phyloP scores from a whole-genome alignment of 2,797 vertebrate genomes.

The Graptemys geographica region DNA sequence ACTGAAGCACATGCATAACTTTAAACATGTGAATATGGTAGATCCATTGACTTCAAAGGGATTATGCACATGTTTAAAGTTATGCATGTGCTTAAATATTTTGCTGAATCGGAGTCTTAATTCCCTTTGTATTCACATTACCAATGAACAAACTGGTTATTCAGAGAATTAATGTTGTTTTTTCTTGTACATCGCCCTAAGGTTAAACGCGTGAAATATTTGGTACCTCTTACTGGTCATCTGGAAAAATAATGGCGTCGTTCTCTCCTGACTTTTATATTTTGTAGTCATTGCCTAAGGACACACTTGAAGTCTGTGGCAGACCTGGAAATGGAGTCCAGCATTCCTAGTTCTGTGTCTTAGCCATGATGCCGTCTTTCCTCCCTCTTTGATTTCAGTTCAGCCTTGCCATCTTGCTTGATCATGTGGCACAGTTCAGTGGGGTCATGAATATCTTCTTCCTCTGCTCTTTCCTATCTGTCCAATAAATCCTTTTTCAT shows the following conservation, averaged over 20 bases:
- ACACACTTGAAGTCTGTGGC: accelerated
- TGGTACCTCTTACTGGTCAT: not conserved
- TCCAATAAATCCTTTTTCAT: not conserved
- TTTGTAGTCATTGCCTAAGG: not conserved
- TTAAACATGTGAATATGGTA: conserved; percentile 4
- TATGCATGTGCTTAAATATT: conserved; percentile 36
- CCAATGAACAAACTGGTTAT: conserved; percentile 26
- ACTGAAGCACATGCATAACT: not conserved
- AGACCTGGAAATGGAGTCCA: not conserved
- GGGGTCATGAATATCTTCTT: not conserved
- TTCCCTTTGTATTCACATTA: conserved; percentile 43
- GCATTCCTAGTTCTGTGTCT: not conserved
- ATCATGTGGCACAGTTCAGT: not conserved
- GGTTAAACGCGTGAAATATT: not conserved
- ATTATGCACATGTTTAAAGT: conserved; percentile 51
- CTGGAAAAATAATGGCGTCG: not conserved
- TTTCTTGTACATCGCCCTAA: not conserved
- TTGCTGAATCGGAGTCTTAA: conserved; percentile 48
- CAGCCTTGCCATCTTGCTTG: not conserved
- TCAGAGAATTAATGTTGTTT: conserved; percentile 21
- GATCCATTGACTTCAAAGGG: conserved; percentile 46
- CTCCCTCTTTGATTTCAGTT: not conserved
- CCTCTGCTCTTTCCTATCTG: not conserved
- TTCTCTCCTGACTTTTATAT: not conserved
- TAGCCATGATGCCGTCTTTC: not conserved